Percentiles rank a stretch among this genome's conserved stretches.
Conservation (phyloP, 1,140 invertebrate genomes). For the Trypoxylus dichotomus region DNA sequence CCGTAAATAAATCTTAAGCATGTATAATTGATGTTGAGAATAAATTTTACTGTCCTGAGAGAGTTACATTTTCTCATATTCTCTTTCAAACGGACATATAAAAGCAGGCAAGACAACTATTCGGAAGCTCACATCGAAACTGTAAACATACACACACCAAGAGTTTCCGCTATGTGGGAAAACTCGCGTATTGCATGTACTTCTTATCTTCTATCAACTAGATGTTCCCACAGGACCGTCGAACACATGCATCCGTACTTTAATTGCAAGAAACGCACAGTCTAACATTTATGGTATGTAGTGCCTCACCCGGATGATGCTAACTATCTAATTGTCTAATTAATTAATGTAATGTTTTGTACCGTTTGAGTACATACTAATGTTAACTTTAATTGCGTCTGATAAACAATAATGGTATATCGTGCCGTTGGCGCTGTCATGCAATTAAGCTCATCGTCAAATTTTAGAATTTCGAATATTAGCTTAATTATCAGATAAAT, state of each 20-base stretch:
- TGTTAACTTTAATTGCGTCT: neutral
- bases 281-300: neutral
- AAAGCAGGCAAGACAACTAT: too few species aligned
- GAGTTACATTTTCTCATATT: too few species aligned
- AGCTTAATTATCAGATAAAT: conserved; percentile 11
- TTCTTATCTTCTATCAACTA: neutral
- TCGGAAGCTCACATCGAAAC: too few species aligned
- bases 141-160: too few species aligned
- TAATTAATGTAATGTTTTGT: conserved; percentile 11
- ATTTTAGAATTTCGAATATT: conserved; percentile 24
- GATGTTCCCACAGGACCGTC: neutral
- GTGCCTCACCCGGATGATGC: neutral
- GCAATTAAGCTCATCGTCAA: neutral
- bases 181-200: neutral
- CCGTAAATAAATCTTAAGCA: too few species aligned
- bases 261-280: neutral
- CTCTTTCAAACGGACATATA: too few species aligned
- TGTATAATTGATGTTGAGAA: too few species aligned
- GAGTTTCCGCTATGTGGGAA: neutral
- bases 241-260: neutral
- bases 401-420: neutral
- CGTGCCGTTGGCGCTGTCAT: neutral
- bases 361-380: neutral
- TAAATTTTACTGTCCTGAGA: too few species aligned
- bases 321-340: conserved; percentile 17